Base-by-base conservation (phyloP, 2,888 invertebrate species). In the Pachydiplax longipennis region DNA sequence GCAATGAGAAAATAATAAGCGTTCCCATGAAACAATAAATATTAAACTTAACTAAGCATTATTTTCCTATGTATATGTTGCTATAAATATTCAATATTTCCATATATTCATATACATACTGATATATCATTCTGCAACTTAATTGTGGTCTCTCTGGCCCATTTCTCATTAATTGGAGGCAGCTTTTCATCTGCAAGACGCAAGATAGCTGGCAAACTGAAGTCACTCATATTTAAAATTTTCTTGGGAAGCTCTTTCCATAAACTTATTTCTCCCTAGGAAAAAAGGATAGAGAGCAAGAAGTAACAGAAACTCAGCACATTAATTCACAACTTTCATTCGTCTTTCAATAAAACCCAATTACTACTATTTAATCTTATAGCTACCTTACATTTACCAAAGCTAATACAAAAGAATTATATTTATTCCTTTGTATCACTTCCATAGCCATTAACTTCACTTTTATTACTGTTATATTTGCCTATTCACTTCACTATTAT, bases 121-220 rank as follows among this genome's bases (percentile, higher is more conserved):
- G 95, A 92, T 31, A 98, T 93, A 92, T 96, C 95, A 0, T 95
- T 94, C 91, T 94, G 95, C 91, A 97, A 94, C 65, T 95, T 94
- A 37, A 94, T 93, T 0, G 96, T 96, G 25, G 95, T 94, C 8
- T 94, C 93, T 91, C 95, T 95, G 0, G 97, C 97, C 96, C 97
- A 96, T 15, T 94, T 93, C 61, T 94, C 94, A 92, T 96, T 95
- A 83, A 96, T 96, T 90, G 94, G 93, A 0, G 97, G 97, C 48
- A 97, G 93, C 91, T 96, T 95, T 40, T 95, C 94, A 92, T 97
- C 96, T 1, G 96, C 93, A 80, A 98, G 94, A 92, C 96, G 96
- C 91, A 96, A 92, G 40, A 98, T 95, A 0, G 96, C 96, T 0
- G 97, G 96, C 92, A 97, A 93, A 0, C 96, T 97, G 93, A 95